Evolutionary conservation across 2,113 vertebrate species (phyloP).

Genomic region (Tetrax tetrax): DNA sequence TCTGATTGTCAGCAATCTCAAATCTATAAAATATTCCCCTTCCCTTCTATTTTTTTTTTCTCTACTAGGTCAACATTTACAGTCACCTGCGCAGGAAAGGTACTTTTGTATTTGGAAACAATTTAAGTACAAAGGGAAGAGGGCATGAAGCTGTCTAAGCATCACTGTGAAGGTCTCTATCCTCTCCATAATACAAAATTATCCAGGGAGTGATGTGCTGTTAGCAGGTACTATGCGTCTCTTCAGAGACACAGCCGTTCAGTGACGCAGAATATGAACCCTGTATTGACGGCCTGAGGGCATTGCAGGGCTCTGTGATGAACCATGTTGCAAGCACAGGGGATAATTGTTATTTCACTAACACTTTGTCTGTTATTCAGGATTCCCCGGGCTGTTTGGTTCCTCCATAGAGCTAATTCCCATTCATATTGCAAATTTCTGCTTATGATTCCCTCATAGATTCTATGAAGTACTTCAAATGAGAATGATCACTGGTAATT

Average conservation of each 20-base stretch:
- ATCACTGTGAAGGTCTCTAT: background rate
- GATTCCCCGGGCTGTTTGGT: background rate
- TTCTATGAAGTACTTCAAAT: background rate
- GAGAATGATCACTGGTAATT: background rate
- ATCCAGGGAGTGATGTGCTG: background rate
- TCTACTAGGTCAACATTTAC: fast-evolving
- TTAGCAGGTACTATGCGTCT: background rate
- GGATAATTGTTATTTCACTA: background rate
- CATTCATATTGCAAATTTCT: background rate
- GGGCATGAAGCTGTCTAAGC: background rate
- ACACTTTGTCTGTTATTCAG: background rate
- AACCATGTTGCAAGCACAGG: background rate
- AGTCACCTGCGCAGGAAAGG: background rate
- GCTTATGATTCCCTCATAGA: background rate
- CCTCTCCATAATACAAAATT: background rate
- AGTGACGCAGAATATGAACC: background rate
- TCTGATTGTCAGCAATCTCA: background rate
- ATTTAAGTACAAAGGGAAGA: background rate
- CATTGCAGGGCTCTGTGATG: background rate
- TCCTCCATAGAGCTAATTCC: background rate
- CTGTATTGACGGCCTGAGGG: background rate
- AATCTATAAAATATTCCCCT: background rate
- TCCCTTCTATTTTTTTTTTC: background rate
- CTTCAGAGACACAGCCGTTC: background rate
- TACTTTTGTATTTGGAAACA: background rate